These are phyloP conservation scores for Pteromalus puparum DNA, from an alignment of 1,140 invertebrate genomes.

Conservation along the genomic window DNA sequence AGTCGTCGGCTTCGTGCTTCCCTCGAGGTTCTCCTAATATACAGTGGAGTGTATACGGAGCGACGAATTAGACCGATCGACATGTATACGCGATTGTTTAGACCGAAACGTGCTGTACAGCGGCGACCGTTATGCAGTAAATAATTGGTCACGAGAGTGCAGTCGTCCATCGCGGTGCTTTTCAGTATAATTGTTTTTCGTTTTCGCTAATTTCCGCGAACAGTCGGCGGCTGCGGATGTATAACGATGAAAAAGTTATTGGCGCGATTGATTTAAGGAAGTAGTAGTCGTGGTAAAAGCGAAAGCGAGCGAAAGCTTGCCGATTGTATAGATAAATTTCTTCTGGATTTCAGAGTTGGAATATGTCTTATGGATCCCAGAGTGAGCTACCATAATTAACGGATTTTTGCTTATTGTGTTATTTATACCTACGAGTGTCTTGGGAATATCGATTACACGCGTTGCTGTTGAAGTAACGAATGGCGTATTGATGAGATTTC, in stretches of 20 bases:
- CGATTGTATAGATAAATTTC: slow-evolving; percentile 39
- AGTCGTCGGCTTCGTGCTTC: background rate
- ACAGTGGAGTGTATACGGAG: background rate
- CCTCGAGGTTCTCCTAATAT: background rate
- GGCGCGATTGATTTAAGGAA: slow-evolving; percentile 43
- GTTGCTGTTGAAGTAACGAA: no score
- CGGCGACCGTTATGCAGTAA: slow-evolving; percentile 16
- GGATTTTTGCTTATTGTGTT: background rate
- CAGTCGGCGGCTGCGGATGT: background rate
- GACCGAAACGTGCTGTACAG: background rate
- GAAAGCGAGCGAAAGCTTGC: slow-evolving; percentile 42
- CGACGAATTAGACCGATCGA: slow-evolving; percentile 23
- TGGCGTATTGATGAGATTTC: background rate
- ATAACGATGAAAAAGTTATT: slow-evolving; percentile 38
- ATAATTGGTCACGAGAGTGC: slow-evolving; percentile 42
- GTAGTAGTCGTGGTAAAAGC: slow-evolving; percentile 2
- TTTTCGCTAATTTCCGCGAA: slow-evolving; percentile 25
- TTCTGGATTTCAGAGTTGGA: background rate
- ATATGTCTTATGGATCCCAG: background rate
- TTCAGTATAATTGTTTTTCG: slow-evolving; percentile 21
- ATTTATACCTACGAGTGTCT: background rate
- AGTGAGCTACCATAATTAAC: background rate
- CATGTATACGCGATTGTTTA: background rate
- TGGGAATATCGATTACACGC: background rate
- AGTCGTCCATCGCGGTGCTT: background rate